Base-by-base conservation (phyloP, 1,140 invertebrate species). In the Lordiphosa collinella region DNA sequence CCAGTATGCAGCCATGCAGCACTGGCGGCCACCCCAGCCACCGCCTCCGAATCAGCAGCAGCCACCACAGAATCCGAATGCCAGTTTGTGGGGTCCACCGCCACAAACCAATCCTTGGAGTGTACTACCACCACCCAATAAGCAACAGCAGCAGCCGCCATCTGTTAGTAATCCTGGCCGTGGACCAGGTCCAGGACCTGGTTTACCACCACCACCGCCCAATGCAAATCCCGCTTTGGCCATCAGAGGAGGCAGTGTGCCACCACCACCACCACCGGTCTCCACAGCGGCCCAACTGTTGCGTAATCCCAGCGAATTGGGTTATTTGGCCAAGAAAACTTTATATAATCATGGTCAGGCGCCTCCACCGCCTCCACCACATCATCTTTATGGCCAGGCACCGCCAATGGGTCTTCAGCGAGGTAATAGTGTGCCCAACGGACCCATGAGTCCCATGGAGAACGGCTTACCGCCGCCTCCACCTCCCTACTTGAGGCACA, bases 51-150 rank as follows among this genome's bases (percentile, higher is more conserved):
- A 62, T 3, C 66, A 59, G 41, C 68, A 62, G 29, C 78, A 74
- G 37, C 73, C 60, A 5, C 58, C 57, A 1, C 85, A 88, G 37
- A 88, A 88, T 67, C 87, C 87, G 3, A 88, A 88, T 50, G 87
- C 85, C 49, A 89, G 71, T 32, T 59, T 89, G 6, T 88, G 87
- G 87, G 87, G 87, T 1, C 87, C 87, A 5, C 87, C 87, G 14
- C 87, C 87, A 0, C 85, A 88, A 22, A 82, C 73, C 4, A 89
- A 88, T 79, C 87, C 87, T 0, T 89, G 87, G 87, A 87, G 80
- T 36, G 87, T 70, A n/a, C 29, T 89, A 36, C 80, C 82, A 36
- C 80, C 82, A 3, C 84, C 82, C 2, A 88, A 71, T 34, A 76
- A 84, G 46, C 68, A 85, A 34, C 60, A 60, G 29, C 60, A 60